Base-by-base conservation (phyloP, 2,797 vertebrate species). In the Bovichtus diacanthus region DNA sequence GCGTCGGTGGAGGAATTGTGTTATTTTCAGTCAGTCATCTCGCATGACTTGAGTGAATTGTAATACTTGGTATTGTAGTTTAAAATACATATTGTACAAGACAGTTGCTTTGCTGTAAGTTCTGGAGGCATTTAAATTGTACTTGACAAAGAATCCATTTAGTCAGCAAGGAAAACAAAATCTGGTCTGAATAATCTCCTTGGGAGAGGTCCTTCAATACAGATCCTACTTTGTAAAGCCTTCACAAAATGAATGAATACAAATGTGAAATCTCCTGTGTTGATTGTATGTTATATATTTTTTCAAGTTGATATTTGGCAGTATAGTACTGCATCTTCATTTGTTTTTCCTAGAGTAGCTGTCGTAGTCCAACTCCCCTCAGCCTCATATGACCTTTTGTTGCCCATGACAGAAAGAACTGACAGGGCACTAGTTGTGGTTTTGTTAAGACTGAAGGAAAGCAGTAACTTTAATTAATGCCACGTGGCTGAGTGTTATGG, bases 111-210 rank as follows among this genome's bases (percentile, higher is more conserved):
- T n/a, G n/a, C n/a, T n/a, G n/a, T n/a, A n/a, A n/a, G n/a, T n/a
- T n/a, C n/a, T n/a, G n/a, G n/a, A n/a, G n/a, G n/a, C n/a, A n/a
- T n/a, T n/a, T n/a, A n/a, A n/a, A n/a, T n/a, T n/a, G n/a, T n/a
- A n/a, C n/a, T n/a, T n/a, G n/a, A n/a, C 44, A 71, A 62, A 76
- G 58, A 75, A 70, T 74, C 41, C 2, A 63, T 83, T 73, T 29
- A 80, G 39, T 78, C 70, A 51, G 68, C 78, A 79, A 62, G 70
- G 27, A 65, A 62, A 78, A 54, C 10, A 55, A 31, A 77, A 65
- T 81, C 54, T 90, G 84, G 67, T 70, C 3, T 60, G 23, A 81
- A 86, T 87, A 49, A 80, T 27, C n/a, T 54, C 3, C 19, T 66
- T 82, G 76, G 70, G 78, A 36, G 41, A 56, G n/a, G 6, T 29